Percentiles rank a stretch among this genome's conserved stretches.
phyloP scores from a whole-genome alignment of 2,797 vertebrate species.

The Lutjanus campechanus region DNA sequence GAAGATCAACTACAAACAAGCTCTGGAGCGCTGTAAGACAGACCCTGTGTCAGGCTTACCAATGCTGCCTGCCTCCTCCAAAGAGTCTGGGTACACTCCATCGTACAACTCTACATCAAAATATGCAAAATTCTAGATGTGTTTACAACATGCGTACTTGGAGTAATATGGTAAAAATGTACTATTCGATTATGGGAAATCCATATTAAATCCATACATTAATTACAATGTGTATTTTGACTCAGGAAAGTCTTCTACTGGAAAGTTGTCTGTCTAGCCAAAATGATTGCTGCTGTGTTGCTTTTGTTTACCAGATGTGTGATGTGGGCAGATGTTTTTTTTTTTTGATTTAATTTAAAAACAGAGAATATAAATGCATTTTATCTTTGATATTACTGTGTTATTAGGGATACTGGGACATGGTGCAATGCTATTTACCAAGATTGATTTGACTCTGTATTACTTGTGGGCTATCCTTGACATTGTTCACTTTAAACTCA shows the following conservation, averaged over 20 bases:
- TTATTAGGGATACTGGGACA: conserved; percentile 79
- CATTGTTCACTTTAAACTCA: conserved; percentile 68
- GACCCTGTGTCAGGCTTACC: conserved; percentile 89
- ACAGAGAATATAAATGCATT: conserved; percentile 50
- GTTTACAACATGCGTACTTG: conserved; percentile 70
- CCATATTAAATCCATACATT: conserved; percentile 39
- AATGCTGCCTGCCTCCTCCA: conserved; percentile 90
- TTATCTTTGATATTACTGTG: conserved; percentile 61
- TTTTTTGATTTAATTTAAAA: conserved; percentile 73
- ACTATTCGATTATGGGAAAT: conserved; percentile 42
- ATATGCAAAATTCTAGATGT: conserved; percentile 74
- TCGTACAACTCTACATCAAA: conserved; percentile 41
- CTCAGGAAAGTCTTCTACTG: conserved; percentile 72
- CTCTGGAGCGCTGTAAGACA: conserved; percentile 90
- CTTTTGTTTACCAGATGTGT: conserved; percentile 79
- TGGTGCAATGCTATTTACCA: conserved; percentile 78
- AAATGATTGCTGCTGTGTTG: conserved; percentile 68
- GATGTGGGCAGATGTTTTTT: conserved; percentile 63
- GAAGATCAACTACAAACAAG: conserved; percentile 94
- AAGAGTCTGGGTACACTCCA: conserved; percentile 71
- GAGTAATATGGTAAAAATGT: conserved; percentile 42
- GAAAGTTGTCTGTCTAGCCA: conserved; percentile 62
- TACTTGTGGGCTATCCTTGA: conserved; percentile 71
- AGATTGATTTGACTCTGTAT: conserved; percentile 75
- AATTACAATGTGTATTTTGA: conserved; percentile 66